These are phyloP conservation scores for Drosophila suzukii DNA, from an alignment of 1,140 invertebrate genomes.

Conservation along the genomic window DNA sequence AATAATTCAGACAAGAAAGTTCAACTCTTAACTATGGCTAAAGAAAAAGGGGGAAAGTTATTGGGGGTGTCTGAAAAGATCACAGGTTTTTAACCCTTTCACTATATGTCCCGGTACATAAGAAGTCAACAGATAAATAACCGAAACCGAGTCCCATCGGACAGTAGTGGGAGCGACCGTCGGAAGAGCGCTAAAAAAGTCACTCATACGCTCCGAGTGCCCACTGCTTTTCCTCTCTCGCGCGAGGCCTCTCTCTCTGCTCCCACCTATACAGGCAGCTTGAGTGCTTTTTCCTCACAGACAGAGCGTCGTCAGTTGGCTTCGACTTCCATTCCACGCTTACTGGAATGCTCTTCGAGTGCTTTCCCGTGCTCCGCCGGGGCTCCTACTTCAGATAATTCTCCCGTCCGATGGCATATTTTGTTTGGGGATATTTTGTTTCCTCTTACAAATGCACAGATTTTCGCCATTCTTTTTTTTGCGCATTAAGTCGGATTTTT, in stretches of 20 bases:
- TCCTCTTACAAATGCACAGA: constrained; percentile 74
- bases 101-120: constrained; percentile 71
- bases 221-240: constrained; percentile 6
- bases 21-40: constrained; percentile 24
- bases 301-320: constrained; percentile 68
- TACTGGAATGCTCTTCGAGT: constrained; percentile 51
- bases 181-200: constrained; percentile 49
- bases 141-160: constrained; percentile 13
- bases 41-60: not conserved
- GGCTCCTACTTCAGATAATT: constrained; percentile 31
- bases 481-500: constrained; percentile 77
- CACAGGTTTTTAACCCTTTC: constrained; percentile 83
- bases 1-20: constrained; percentile 77
- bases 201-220: constrained; percentile 58
- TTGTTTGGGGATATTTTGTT: constrained; percentile 70
- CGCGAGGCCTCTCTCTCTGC: constrained; percentile 36
- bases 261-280: constrained; percentile 8
- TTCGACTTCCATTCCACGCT: constrained; percentile 36
- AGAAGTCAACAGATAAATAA: constrained; percentile 43
- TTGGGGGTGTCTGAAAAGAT: constrained; percentile 35
- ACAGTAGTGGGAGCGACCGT: not conserved
- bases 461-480: constrained; percentile 60
- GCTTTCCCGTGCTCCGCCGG: not conserved
- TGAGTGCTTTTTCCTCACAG: constrained; percentile 62
- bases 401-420: constrained; percentile 68